These are phyloP conservation scores for Sinohyriopsis cumingii DNA, from an alignment of 2,888 invertebrate genomes.

Conservation along the genomic window DNA sequence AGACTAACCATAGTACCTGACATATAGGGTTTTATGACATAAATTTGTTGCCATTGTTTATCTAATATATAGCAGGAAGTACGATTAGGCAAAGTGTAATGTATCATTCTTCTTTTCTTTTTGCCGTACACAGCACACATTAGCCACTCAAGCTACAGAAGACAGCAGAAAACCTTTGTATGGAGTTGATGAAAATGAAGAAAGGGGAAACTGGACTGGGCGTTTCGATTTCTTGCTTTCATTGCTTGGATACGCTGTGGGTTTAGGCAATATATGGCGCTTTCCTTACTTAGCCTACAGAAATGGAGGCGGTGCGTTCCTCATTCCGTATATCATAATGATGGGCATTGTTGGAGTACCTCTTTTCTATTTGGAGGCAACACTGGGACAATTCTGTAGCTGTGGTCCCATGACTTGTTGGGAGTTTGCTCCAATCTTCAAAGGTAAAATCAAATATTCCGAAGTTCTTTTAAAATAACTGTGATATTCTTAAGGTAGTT, in stretches of 20 bases:
- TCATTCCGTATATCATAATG: conserved; percentile 70
- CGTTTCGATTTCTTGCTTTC: conserved; percentile 74
- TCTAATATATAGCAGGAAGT: too few species aligned
- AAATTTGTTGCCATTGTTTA: too few species aligned
- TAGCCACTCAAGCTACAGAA: conserved; percentile 33
- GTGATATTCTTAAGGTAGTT: too few species aligned
- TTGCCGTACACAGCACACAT: conserved; percentile 24
- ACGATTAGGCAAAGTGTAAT: too few species aligned
- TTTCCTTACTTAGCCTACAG: conserved; percentile 76
- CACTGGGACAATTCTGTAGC: conserved; percentile 69
- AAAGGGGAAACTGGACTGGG: conserved; percentile 74
- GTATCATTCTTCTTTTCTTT: too few species aligned
- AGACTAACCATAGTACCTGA: too few species aligned
- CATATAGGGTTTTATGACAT: too few species aligned
- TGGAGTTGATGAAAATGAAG: conserved; percentile 72
- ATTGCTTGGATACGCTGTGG: conserved; percentile 65
- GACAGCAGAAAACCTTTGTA: conserved; percentile 47
- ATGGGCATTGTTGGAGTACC: conserved; percentile 69
- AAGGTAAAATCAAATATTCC: conserved; percentile 52
- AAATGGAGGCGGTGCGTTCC: conserved; percentile 70
- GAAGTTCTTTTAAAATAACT: too few species aligned
- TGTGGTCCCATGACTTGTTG: conserved; percentile 71
- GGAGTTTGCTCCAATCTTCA: conserved; percentile 70
- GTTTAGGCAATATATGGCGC: conserved; percentile 76
- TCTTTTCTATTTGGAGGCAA: conserved; percentile 69